phyloP scores from a whole-genome alignment of 1,140 invertebrate genomes.

The Drosophila teissieri region DNA sequence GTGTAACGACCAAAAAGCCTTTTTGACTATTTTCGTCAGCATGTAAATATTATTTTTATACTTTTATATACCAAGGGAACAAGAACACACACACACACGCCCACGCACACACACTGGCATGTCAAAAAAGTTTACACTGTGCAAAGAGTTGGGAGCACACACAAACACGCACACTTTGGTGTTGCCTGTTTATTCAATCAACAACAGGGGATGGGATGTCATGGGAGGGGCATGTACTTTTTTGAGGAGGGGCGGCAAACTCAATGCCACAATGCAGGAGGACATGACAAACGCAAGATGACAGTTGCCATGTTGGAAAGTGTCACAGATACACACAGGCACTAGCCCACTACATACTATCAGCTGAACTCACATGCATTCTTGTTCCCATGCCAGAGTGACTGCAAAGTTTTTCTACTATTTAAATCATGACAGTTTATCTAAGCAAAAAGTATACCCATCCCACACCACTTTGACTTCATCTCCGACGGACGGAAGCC shows the following conservation, averaged over 20 bases:
- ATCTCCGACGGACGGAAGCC: slow-evolving; percentile 29
- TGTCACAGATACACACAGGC: slow-evolving; percentile 50
- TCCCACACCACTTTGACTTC: slow-evolving; percentile 7
- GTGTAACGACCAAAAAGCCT: slow-evolving; percentile 54
- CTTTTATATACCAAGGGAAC: slow-evolving; percentile 38
- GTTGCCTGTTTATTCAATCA: slow-evolving; percentile 76
- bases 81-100: slow-evolving; percentile 26
- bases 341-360: slow-evolving; percentile 5
- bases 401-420: slow-evolving; percentile 77
- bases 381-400: slow-evolving; percentile 53
- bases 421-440: slow-evolving; percentile 83
- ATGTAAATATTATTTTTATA: slow-evolving; percentile 78
- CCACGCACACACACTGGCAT: slow-evolving; percentile 15
- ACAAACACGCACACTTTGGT: slow-evolving; percentile 41
- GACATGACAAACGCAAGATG: slow-evolving; percentile 79
- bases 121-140: slow-evolving; percentile 55
- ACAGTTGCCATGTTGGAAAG: slow-evolving; percentile 79
- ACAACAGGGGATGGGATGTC: slow-evolving; percentile 50
- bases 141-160: slow-evolving; percentile 37
- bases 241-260: not conserved
- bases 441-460: slow-evolving; percentile 60
- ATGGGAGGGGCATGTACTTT: slow-evolving; percentile 3
- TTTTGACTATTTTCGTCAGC: slow-evolving; percentile 69
- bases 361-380: slow-evolving; percentile 15
- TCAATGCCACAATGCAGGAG: slow-evolving; percentile 73